Percentiles rank a stretch among this genome's conserved stretches.
These are phyloP conservation scores for Oscheius onirici DNA, from an alignment of 2,888 invertebrate genomes.

Conservation along the genomic window DNA sequence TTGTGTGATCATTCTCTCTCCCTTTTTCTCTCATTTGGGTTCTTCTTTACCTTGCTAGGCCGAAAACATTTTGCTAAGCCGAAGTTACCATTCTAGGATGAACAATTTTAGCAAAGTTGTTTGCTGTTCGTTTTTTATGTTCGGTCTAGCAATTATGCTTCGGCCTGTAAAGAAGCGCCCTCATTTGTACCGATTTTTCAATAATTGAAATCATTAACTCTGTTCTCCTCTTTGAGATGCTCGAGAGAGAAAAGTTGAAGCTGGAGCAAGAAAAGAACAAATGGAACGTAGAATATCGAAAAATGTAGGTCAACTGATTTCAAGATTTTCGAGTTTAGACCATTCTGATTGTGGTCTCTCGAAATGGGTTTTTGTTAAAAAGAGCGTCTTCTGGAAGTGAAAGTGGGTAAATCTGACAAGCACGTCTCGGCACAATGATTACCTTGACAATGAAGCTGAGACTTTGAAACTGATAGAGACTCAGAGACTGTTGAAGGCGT, in stretches of 20 bases:
- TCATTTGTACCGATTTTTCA: not conserved
- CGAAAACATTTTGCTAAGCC: too few species aligned
- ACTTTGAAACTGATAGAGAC: conserved; percentile 96
- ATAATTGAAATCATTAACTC: too few species aligned
- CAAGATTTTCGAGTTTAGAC: conserved; percentile 3
- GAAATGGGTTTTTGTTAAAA: conserved; percentile 4
- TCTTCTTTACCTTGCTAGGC: too few species aligned
- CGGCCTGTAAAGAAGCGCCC: too few species aligned
- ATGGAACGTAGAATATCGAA: conserved; percentile 12
- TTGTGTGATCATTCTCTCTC: too few species aligned
- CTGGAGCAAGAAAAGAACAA: not conserved
- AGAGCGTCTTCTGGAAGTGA: not conserved
- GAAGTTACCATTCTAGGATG: too few species aligned
- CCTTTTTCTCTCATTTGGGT: too few species aligned
- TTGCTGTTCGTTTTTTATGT: too few species aligned
- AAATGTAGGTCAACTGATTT: not conserved
- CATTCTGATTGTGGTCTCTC: conserved; percentile 1
- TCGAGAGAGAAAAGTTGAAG: not conserved
- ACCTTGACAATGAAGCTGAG: conserved; percentile 94
- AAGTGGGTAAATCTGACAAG: not conserved
- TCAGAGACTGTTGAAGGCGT: conserved; percentile 88
- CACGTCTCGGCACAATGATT: conserved; percentile 33
- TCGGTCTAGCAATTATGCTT: too few species aligned
- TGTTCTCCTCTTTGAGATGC: not conserved
- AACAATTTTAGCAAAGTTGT: too few species aligned